A percentile compares a stretch with the other conserved stretches of the same genome.
phyloP scores from a whole-genome alignment of 2,888 invertebrate genomes.

The Zygothrica quintamaculata region DNA sequence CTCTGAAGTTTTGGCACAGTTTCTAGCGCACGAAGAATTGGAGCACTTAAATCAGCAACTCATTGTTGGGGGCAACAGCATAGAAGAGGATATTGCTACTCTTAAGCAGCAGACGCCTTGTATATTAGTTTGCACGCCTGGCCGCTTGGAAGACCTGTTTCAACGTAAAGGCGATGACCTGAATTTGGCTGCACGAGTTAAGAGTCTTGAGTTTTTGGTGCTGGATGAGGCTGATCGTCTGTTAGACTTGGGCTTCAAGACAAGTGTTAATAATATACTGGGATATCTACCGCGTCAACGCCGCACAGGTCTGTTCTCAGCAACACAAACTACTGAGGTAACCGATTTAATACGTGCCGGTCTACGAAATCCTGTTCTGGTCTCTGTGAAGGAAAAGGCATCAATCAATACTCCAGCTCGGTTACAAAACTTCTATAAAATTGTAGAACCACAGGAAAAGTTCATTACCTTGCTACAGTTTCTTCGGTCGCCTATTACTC shows the following conservation, averaged over 20 bases:
- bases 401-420: slow-evolving; percentile 89
- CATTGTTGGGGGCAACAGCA: slow-evolving; percentile 92
- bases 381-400: slow-evolving; percentile 95
- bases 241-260: slow-evolving; percentile 95
- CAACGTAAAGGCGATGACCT: slow-evolving; percentile 89
- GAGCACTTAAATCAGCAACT: slow-evolving; percentile 86
- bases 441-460: slow-evolving; percentile 92
- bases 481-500: slow-evolving; percentile 86
- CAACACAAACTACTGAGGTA: slow-evolving; percentile 98
- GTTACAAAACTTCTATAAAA: slow-evolving; percentile 92
- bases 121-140: slow-evolving; percentile 97
- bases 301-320: slow-evolving; percentile 98
- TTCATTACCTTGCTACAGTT: slow-evolving; percentile 92
- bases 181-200: slow-evolving; percentile 89
- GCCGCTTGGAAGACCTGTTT: slow-evolving; percentile 94
- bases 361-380: slow-evolving; percentile 94
- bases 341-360: slow-evolving; percentile 96
- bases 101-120: slow-evolving; percentile 90
- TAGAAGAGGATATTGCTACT: slow-evolving; percentile 90
- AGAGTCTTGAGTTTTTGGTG: slow-evolving; percentile 94
- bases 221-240: slow-evolving; percentile 98
- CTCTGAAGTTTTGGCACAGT: slow-evolving; percentile 87
- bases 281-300: slow-evolving; percentile 96
- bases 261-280: slow-evolving; percentile 90
- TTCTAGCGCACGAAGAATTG: slow-evolving; percentile 85